Base-by-base conservation (phyloP, 2,113 vertebrate genomes). In the Alexandromys fortis region DNA sequence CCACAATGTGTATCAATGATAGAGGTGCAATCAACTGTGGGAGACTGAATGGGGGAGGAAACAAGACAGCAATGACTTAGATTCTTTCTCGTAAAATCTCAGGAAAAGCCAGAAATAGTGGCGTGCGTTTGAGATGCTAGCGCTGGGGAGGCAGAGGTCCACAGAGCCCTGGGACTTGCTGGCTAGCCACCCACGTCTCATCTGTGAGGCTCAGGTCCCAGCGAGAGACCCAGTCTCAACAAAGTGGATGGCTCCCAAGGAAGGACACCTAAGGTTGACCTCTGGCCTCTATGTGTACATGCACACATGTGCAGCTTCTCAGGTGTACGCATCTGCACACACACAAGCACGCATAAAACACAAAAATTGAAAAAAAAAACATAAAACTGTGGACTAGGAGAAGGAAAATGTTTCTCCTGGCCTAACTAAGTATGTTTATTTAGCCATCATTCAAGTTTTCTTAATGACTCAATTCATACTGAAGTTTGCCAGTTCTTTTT, bases 1-100 rank as follows among this genome's bases (percentile, higher is more conserved):
- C 13, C 47, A 24, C 73, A 61, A 0, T 0, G 0, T 52, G 14
- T 12, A 45, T 1, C 35, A 2, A 0, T 42, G 24, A 6, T 19
- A 75, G 28, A 35, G 12, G 42, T 49, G 73, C 52, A 16, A 52
- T 52, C 38, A 12, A 47, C 67, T 24, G 42, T 16, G 30, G 65
- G 45, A 70, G 72, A 83, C 79, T 52, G 42, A 61, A 42, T 22
- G 3, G 30, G 16, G 61, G 47, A 91, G 58, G 82, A 52, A 52
- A 38, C 45, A 22, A 35, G 47, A 33, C 22, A 79, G 22, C 35
- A 14, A 79, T 75, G 26, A 26, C 28, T 92, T 92, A 47, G 58
- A 52, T 5, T 68, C 61, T 24, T 49, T 47, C 24, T 90, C 38
- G n/a, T 65, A 58, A 90, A 85, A 85, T 79, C 65, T 92, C 24